Base-by-base conservation (phyloP, 23 tunicate genomes). In the Diplosoma virens region DNA sequence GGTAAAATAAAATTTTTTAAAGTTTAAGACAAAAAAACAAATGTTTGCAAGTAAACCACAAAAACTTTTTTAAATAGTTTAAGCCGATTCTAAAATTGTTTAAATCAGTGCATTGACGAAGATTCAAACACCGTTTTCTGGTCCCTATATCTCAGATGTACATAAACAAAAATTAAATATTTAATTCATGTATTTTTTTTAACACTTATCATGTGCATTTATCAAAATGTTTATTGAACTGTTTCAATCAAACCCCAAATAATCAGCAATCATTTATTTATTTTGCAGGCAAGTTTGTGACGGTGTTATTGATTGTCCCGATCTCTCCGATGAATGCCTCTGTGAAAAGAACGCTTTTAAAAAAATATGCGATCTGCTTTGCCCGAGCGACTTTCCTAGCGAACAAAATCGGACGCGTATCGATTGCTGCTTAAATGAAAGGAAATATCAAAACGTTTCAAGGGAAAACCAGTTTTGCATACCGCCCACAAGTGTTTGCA, bases 231-330 rank as follows among this genome's bases (percentile, higher is more conserved):
- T 11, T 11, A 11, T 46, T 46, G 52, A 46, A 46, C 52, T 46
- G 16, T 16, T 16, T 11, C 14, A 11, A 46, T 11, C 16, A 46
- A 46, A 11, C 16, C n/a, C n/a, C n/a, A n/a, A n/a, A n/a, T n/a
- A n/a, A 46, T 46, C 16, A 46, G 52, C n/a, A 16, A 7, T 11
- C 20, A n/a, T 53, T 3, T 23, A 3, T 74, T 64, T 76, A 28
- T 35, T 54, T 82, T 73, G 21, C 66, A 89, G 96, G 14, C 96
- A 89, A 77, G 22, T 89, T 1, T 89, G 96, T 59, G 84, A 89
- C 45, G 96, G 96, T 3, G 61, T 69, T 3, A 78, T 77, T 81
- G 88, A 89, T 32, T 89, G 96, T 37, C 96, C 96, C 2, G 96
- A 89, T 69, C 59, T 89, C 0, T 89, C 96, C 17, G 96, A 89